These are phyloP conservation scores for Macrocentrus cingulum DNA, from an alignment of 1,140 invertebrate genomes.

Conservation along the genomic window DNA sequence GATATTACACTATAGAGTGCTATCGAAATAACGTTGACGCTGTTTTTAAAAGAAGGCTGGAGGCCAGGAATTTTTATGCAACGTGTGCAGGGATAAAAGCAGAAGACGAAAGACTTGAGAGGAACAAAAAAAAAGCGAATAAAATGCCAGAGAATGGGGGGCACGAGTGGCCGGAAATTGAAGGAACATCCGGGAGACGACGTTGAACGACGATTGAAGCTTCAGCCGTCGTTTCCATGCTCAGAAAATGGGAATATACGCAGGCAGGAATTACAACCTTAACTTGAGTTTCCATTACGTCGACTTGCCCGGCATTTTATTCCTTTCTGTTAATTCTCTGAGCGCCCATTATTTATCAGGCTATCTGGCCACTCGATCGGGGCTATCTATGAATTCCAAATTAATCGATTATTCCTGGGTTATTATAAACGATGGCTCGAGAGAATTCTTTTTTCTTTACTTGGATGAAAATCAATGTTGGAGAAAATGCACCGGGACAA, in stretches of 20 bases:
- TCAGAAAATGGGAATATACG: neutral
- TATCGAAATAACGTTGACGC: neutral
- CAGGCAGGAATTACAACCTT: neutral
- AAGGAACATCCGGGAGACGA: slow-evolving; percentile 11
- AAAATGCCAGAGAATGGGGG: slow-evolving; percentile 6
- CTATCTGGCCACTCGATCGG: too few species aligned
- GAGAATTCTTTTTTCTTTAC: too few species aligned
- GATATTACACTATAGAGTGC: neutral
- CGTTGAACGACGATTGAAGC: slow-evolving; percentile 1
- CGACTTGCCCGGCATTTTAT: too few species aligned
- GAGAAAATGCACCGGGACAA: too few species aligned
- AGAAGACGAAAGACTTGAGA: neutral
- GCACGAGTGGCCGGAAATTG: slow-evolving; percentile 10
- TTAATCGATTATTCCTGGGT: too few species aligned
- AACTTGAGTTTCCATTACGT: too few species aligned
- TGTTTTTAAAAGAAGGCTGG: neutral
- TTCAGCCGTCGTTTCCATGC: slow-evolving; percentile 9
- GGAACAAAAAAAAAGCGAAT: neutral
- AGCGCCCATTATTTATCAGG: too few species aligned
- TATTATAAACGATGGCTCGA: too few species aligned
- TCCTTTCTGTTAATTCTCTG: too few species aligned
- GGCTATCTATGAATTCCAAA: too few species aligned
- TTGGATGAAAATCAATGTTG: too few species aligned
- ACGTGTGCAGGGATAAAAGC: slow-evolving; percentile 2
- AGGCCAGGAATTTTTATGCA: slow-evolving; percentile 3